Evolutionary conservation across 1,140 invertebrate species (phyloP).

Genomic region (Aphelenchoides avenae): DNA sequence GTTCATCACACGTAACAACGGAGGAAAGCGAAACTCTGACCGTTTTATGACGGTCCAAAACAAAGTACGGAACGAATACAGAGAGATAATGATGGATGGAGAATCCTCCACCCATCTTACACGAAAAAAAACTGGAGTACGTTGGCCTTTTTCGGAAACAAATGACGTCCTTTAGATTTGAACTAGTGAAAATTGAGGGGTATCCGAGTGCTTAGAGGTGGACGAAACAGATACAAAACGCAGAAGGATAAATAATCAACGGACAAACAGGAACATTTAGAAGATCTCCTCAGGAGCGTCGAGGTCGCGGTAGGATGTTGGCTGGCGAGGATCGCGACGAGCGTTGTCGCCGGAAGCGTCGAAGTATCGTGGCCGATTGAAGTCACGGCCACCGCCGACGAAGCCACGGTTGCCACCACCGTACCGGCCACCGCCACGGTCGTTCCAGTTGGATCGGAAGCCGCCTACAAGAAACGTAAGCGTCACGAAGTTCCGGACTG

Average conservation of each 20-base stretch:
- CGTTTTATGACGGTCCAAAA: no score
- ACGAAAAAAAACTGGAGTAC: not conserved
- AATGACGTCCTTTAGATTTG: slow-evolving; percentile 5
- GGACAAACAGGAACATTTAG: slow-evolving; percentile 16
- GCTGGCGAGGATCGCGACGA: slow-evolving; percentile 65
- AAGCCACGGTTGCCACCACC: slow-evolving; percentile 19
- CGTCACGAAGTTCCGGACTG: not conserved
- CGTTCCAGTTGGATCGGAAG: not conserved
- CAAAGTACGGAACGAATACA: no score
- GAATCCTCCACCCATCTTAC: no score
- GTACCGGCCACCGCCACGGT: slow-evolving; percentile 8
- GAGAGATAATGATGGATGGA: no score
- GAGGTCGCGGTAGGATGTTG: slow-evolving; percentile 77
- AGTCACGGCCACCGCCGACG: slow-evolving; percentile 12
- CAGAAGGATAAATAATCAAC: slow-evolving; percentile 5
- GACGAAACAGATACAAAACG: slow-evolving; percentile 2
- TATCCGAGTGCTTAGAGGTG: not conserved
- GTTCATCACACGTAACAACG: not conserved
- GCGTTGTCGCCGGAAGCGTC: slow-evolving; percentile 23
- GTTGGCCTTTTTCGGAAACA: slow-evolving; percentile 6
- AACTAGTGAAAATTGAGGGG: slow-evolving; percentile 1
- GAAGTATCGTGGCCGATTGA: slow-evolving; percentile 4
- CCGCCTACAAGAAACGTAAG: not conserved
- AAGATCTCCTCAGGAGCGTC: slow-evolving; percentile 70
- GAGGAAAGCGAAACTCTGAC: no score